phyloP scores from a whole-genome alignment of 2,888 invertebrate genomes.

The Athalia circularis region DNA sequence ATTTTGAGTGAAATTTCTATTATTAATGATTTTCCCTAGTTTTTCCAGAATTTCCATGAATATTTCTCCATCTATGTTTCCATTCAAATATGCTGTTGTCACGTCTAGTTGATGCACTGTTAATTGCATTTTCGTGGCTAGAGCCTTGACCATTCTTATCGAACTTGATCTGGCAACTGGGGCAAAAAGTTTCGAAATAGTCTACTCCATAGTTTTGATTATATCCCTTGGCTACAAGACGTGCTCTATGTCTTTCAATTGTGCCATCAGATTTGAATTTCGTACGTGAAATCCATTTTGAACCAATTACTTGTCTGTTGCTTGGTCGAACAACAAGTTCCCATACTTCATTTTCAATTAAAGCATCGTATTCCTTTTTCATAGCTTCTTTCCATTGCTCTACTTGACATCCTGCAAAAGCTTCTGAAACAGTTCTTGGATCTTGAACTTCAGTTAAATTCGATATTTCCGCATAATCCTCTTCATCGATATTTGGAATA shows the following conservation, averaged over 20 bases:
- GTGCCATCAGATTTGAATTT: too few species aligned
- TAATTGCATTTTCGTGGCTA: conserved; percentile 51
- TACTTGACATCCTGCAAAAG: conserved; percentile 21
- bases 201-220: too few species aligned
- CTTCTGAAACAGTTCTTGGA: conserved; percentile 34
- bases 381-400: conserved; percentile 46
- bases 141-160: conserved; percentile 55
- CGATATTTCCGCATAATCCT: conserved; percentile 9
- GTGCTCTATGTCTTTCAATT: too few species aligned
- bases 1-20: neutral
- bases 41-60: conserved; percentile 51
- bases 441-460: conserved; percentile 15
- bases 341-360: too few species aligned
- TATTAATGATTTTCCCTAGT: conserved; percentile 22
- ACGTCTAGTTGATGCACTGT: conserved; percentile 50
- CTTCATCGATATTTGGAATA: neutral
- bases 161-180: conserved; percentile 57
- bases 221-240: too few species aligned
- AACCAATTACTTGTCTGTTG: too few species aligned
- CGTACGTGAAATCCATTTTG: too few species aligned
- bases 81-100: conserved; percentile 47
- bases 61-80: conserved; percentile 49
- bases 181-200: too few species aligned
- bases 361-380: conserved; percentile 42
- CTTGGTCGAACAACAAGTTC: too few species aligned